A percentile compares a stretch with the other conserved stretches of the same genome.
Evolutionary conservation across 2,797 vertebrate species (phyloP).

Genomic region (Centropyge bicolor): DNA sequence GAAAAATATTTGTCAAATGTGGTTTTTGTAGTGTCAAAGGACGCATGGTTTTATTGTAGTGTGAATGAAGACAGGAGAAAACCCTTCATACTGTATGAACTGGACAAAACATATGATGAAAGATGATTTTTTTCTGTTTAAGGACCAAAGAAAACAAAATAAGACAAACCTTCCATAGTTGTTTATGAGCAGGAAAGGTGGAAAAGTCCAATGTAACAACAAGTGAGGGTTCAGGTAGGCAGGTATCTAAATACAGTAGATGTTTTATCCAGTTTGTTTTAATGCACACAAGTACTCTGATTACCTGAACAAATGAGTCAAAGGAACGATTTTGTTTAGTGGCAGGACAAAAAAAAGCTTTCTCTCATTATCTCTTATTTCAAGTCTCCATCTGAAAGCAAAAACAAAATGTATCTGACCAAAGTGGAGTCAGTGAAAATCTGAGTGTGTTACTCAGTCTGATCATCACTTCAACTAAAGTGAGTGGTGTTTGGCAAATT

Average conservation of each 20-base stretch:
- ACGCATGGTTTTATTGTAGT: background rate
- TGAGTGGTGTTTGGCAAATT: too few species aligned
- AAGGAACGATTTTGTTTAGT: background rate
- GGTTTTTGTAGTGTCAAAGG: slow-evolving; percentile 25
- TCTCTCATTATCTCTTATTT: background rate
- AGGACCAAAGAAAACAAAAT: background rate
- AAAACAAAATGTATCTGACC: background rate
- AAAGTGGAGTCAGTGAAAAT: background rate
- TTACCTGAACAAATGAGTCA: background rate
- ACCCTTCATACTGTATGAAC: background rate
- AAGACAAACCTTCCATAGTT: background rate
- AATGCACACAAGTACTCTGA: background rate
- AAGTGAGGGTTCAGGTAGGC: background rate
- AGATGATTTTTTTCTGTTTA: background rate
- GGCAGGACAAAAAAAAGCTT: too few species aligned
- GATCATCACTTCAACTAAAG: too few species aligned
- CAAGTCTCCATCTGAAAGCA: slow-evolving; percentile 1
- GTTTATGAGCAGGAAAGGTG: background rate
- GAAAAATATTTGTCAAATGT: background rate
- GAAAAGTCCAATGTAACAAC: too few species aligned
- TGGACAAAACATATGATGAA: background rate
- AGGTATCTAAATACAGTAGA: too few species aligned
- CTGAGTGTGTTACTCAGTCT: too few species aligned
- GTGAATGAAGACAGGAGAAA: slow-evolving; percentile 8
- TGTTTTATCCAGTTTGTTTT: background rate